Evolutionary conservation across 2,113 vertebrate genomes (phyloP).

Genomic region (Cisticola juncidis): DNA sequence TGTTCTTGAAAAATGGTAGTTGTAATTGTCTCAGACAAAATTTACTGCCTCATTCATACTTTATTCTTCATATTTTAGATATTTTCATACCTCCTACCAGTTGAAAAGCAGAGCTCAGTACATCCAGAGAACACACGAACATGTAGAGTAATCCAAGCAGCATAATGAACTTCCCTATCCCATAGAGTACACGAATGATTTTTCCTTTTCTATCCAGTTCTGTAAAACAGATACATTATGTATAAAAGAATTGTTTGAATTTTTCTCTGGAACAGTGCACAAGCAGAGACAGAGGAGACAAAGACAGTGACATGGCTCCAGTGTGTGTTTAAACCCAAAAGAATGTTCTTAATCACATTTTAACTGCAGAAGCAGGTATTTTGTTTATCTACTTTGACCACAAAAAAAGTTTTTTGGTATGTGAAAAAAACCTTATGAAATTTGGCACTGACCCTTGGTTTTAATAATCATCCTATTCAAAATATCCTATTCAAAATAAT

Average conservation of each 20-base stretch:
- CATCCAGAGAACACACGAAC: conserved; percentile 93
- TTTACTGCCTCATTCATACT: neutral
- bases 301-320: neutral
- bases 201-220: conserved; percentile 86
- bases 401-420: neutral
- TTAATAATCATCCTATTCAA: neutral
- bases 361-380: conserved; percentile 10
- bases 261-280: neutral
- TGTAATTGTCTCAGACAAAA: neutral
- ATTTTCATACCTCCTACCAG: conserved; percentile 88
- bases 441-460: neutral
- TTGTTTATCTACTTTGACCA: neutral
- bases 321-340: conserved; percentile 13
- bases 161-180: conserved; percentile 73
- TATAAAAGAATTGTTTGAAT: neutral
- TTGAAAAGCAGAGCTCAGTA: conserved; percentile 95
- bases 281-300: neutral
- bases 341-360: conserved; percentile 27
- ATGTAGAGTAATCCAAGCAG: conserved; percentile 90
- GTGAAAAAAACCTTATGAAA: neutral
- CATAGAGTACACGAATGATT: conserved; percentile 77
- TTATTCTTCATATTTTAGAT: neutral
- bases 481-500: too few relatives aligned
- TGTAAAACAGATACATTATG: conserved; percentile 61
- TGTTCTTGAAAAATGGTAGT: neutral